Base-by-base conservation (phyloP, 2,888 invertebrate species). In the Argyra leucocephala region DNA sequence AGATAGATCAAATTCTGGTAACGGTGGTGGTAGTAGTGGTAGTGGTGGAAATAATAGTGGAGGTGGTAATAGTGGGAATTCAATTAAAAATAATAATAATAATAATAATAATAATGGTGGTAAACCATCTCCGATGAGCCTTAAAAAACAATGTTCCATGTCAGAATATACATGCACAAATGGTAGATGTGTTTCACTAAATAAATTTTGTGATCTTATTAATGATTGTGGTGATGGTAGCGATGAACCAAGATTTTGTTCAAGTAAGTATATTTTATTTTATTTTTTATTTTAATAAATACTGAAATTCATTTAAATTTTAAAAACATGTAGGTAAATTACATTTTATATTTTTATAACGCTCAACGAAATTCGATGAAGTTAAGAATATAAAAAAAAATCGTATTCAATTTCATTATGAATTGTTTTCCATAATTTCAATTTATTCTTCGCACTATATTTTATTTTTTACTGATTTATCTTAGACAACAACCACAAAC, bases 141-240 rank as follows among this genome's bases (percentile, higher is more conserved):
- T 71, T 26, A 68, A 67, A 64, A 72, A 70, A 66, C 73, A 73
- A 66, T 80, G 80, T 69, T 74, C 76, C 63, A 75, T 79, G 68
- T 74, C 80, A 65, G 79, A 80, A 67, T 77, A 74, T 71, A 75
- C 76, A 69, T 80, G 80, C 72, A 74, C 76, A 64, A 80, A 80
- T 72, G 77, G 78, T 66, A 79, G 76, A 69, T 80, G 80, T 72
- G 78, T 80, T 67, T 81, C 85, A 61, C 82, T 88, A 70, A 90
- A 89, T 80, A 84, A 86, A 76, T 91, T 85, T 77, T 91, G 91
- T 79, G 89, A 91, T 76, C 88, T 87, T 70, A 82, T 84, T 70
- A 88, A 90, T 77, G 89, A 92, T 75, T 91, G 91, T 73, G 90
- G 89, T 0, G 91, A 91, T 75, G 85, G 86, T 4, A 87, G 89